phyloP scores from a whole-genome alignment of 1,140 invertebrate genomes.

The Caenorhabditis briggsae region DNA sequence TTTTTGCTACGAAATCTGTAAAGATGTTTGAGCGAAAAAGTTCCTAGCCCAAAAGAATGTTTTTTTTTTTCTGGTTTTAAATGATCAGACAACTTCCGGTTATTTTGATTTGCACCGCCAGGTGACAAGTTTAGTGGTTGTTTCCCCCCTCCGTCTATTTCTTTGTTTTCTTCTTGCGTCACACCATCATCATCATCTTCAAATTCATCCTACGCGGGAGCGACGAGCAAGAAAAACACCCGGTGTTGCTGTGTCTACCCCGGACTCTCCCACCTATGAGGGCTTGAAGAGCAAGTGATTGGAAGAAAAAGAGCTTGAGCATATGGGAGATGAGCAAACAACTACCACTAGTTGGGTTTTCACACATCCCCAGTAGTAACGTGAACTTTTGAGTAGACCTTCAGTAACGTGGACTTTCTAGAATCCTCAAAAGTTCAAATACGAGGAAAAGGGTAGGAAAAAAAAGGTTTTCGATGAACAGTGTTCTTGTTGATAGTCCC shows the following conservation, averaged over 20 bases:
- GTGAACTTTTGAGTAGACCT: neutral
- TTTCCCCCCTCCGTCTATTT: constrained; percentile 10
- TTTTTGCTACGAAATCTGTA: too few species aligned
- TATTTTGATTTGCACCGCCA: constrained; percentile 45
- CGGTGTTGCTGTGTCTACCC: constrained; percentile 39
- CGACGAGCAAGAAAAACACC: constrained; percentile 5
- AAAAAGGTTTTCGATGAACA: constrained; percentile 25
- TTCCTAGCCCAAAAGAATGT: neutral
- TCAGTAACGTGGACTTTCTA: neutral
- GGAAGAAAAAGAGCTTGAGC: neutral
- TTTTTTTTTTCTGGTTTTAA: neutral
- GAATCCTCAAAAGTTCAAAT: neutral
- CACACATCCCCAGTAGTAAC: neutral
- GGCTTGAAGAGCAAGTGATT: constrained; percentile 39
- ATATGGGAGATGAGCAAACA: constrained; percentile 25
- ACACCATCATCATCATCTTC: constrained; percentile 3
- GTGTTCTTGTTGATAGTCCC: constrained; percentile 23
- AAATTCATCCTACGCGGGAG: constrained; percentile 19
- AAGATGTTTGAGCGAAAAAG: too few species aligned
- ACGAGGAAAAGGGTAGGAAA: neutral
- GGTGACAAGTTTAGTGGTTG: constrained; percentile 51
- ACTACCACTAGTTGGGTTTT: constrained; percentile 3
- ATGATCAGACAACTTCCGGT: constrained; percentile 41
- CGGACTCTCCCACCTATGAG: neutral
- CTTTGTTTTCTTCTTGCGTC: constrained; percentile 44